Base-by-base conservation (phyloP, 1,140 invertebrate genomes). In the Pseudomyrmex sp. region DNA sequence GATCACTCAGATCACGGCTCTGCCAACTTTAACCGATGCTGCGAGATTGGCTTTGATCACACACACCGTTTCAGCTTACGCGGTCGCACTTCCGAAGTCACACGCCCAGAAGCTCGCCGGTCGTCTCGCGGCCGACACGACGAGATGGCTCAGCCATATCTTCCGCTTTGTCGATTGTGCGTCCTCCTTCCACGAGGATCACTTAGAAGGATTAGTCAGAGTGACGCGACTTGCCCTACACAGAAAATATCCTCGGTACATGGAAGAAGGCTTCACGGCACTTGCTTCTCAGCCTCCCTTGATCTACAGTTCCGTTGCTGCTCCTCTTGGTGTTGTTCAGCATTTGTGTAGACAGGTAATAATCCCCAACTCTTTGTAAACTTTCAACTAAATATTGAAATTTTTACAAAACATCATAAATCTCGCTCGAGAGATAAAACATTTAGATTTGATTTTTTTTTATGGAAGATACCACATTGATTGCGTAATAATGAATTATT, bases 231-330 rank as follows among this genome's bases (percentile, higher is more conserved):
- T 98, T 93, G 96, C 97, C 72, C 90, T 98, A 7, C 97, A 98
- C 92, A 96, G 96, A 90, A 97, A 97, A 90, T 98, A 97, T 91
- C 97, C 97, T 0, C 95, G 97, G 63, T 98, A 97, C 92, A 94
- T 97, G 82, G 96, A 97, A 90, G 97, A 98, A 89, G 97, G 97
- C 15, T 97, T 96, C 82, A 95, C 97, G 69, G 96, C 97, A 4
- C 95, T 98, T 56, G 95, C 96, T 54, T 95, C 96, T 59, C 95
- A 96, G 0, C 96, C 97, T 9, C 98, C 97, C 9, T 95, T 97
- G 35, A 97, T 98, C 90, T 98, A 98, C 95, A 97, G 97, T 87
- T 98, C 97, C 88, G 95, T 97, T 2, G 96, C 96, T 3, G 96
- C 97, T 87, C 96, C 96, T 4, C 93, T 97, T 70, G 96, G 96